These are phyloP conservation scores for Tetragnatha versicolor DNA, from an alignment of 1,140 invertebrate species.

Conservation along the genomic window DNA sequence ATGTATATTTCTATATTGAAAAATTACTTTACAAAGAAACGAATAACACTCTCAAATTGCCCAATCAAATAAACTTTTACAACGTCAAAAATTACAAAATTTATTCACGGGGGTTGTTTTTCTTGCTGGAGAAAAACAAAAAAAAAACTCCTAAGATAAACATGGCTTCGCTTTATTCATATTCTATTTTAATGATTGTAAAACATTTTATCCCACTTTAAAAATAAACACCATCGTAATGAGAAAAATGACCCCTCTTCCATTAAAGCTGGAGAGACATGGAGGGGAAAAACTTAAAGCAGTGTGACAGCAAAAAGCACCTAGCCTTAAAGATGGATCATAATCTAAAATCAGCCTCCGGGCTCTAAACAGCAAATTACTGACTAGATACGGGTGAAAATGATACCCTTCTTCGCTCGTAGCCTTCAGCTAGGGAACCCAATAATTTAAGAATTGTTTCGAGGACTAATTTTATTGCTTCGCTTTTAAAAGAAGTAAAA, in stretches of 20 bases:
- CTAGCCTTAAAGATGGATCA: neutral
- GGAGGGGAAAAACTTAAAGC: neutral
- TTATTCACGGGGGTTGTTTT: no score
- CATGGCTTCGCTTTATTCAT: no score
- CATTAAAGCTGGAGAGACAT: neutral
- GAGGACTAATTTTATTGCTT: conserved; percentile 16
- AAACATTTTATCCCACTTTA: neutral
- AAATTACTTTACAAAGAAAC: no score
- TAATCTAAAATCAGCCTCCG: neutral
- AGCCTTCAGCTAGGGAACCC: neutral
- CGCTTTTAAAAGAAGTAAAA: neutral
- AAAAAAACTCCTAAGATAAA: no score
- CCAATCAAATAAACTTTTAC: no score
- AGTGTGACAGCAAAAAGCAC: neutral
- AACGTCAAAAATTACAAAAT: no score
- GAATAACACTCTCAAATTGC: no score
- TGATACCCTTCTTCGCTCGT: neutral
- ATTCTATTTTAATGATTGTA: no score
- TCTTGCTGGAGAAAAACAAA: no score
- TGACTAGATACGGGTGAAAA: neutral
- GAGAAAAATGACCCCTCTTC: neutral
- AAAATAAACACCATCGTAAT: neutral
- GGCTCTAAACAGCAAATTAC: neutral
- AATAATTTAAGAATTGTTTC: conserved; percentile 24
- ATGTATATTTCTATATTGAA: no score